Evolutionary conservation across 2,797 vertebrate species (phyloP), one percentile per base, ranked within the genome.

Genomic region (Sus cebifrons): DNA sequence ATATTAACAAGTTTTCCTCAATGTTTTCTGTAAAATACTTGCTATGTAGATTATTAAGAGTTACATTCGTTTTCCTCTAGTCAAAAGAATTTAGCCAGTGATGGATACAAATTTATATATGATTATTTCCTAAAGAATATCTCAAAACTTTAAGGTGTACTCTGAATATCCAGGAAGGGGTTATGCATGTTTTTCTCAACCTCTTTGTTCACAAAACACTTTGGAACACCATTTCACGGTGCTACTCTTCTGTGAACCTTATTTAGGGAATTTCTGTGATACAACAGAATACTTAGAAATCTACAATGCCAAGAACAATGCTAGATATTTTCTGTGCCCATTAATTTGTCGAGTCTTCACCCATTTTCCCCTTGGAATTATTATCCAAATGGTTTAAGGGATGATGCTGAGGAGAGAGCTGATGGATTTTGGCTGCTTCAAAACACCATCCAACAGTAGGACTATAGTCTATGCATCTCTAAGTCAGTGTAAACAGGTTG

Each of bases 211-310:
- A 83, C 17, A 79, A 83, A 81, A 13, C 32, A 60, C 75, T 78
- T 91, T 93, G 40, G 79, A 96, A 97, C 79, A 49, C 17, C 15
- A 23, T 67, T 88, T 95, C 67, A 86, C 56, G 65, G 84, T 73
- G 60, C 18, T 73, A 27, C 29, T 94, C 62, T 91, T 96, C 89
- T 75, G 21, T 92, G 89, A 94, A 52, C 13, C 91, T 95, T 81
- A 71, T 95, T 91, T 95, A 29, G 60, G 79, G 86, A 89, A 52
- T 1, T 40, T 96, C 60, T 89, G 58, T 62, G n/a, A 89, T 36
- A 89, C 52, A 77, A 32, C 29, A 84, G 60, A 89, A 67, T 81
- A 79, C 40, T 95, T 79, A n/a, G 92, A 93, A 94, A 82, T 81
- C 16, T 62, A 27, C 21, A 92, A 49, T 87, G 73, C n/a, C 56